Conservation (phyloP, 1,140 invertebrate genomes). For the Riptortus pedestris region DNA sequence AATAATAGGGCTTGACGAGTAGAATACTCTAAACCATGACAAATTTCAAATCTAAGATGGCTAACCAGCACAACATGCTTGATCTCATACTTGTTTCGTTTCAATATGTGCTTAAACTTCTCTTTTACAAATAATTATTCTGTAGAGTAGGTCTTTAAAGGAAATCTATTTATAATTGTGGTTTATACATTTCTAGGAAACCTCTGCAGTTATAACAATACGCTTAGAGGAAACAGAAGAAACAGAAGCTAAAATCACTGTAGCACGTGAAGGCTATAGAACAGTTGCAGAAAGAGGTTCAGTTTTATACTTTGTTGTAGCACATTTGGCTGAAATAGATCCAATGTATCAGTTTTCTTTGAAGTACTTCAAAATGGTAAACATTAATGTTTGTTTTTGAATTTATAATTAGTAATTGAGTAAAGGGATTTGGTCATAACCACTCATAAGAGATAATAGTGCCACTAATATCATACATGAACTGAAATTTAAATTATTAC, state of each 20-base stretch:
- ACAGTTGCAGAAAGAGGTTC: conserved; percentile 75
- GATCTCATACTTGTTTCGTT: too few species aligned
- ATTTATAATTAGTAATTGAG: neutral
- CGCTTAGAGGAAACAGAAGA: conserved; percentile 67
- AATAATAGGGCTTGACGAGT: too few species aligned
- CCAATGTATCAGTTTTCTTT: conserved; percentile 93
- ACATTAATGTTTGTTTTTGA: conserved; percentile 27
- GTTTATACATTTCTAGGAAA: conserved; percentile 45
- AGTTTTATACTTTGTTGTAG: conserved; percentile 82
- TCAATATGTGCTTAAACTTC: too few species aligned
- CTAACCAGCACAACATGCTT: too few species aligned
- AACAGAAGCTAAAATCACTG: conserved; percentile 69
- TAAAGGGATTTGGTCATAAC: neutral
- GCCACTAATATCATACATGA: too few species aligned
- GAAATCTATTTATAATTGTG: too few species aligned
- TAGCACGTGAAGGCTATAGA: conserved; percentile 72
- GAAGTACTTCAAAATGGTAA: conserved; percentile 71
- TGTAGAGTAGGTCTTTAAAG: too few species aligned
- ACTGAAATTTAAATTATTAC: too few species aligned
- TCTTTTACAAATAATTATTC: too few species aligned
- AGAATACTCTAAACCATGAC: too few species aligned
- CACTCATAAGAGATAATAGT: neutral
- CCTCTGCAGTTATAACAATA: conserved; percentile 68
- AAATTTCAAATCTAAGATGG: too few species aligned
- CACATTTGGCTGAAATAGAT: conserved; percentile 76